A percentile compares a stretch with the other conserved stretches of the same genome.
Evolutionary conservation across 2,113 vertebrate genomes (phyloP).

Genomic region (Takifugu bimaculatus): DNA sequence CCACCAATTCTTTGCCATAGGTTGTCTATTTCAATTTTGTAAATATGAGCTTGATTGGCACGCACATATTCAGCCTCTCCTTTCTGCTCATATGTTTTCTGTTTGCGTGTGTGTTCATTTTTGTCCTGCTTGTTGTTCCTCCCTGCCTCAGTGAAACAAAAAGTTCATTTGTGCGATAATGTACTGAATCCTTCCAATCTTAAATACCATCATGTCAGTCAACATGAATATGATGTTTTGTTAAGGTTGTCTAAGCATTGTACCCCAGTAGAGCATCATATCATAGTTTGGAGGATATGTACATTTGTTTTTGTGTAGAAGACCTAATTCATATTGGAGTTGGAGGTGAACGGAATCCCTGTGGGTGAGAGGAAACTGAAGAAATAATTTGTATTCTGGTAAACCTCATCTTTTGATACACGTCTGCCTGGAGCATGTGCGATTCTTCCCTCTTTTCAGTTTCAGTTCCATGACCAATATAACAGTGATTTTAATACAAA

Average conservation of each 20-base stretch:
- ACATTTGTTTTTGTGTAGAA: slow-evolving; percentile 50
- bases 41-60: neutral
- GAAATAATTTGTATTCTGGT: slow-evolving; percentile 95
- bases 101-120: slow-evolving; percentile 20
- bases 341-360: slow-evolving; percentile 93
- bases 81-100: slow-evolving; percentile 33
- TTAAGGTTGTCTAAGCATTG: slow-evolving; percentile 23
- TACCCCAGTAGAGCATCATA: slow-evolving; percentile 24
- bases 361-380: slow-evolving; percentile 92
- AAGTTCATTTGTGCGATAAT: slow-evolving; percentile 36
- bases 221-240: slow-evolving; percentile 37
- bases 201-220: slow-evolving; percentile 24
- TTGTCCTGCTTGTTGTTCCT: slow-evolving; percentile 26
- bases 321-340: slow-evolving; percentile 94
- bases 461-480: slow-evolving; percentile 24
- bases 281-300: slow-evolving; percentile 1
- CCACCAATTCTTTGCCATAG: neutral
- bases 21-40: slow-evolving; percentile 2
- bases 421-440: neutral
- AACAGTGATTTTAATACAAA: neutral
- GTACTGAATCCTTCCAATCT: slow-evolving; percentile 29
- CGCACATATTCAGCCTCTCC: neutral
- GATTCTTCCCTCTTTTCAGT: slow-evolving; percentile 30
- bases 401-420: slow-evolving; percentile 41
- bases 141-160: slow-evolving; percentile 19